Evolutionary conservation across 2,888 invertebrate genomes (phyloP), one percentile per base, ranked within the genome.

Genomic region (Lasioglossum morio): DNA sequence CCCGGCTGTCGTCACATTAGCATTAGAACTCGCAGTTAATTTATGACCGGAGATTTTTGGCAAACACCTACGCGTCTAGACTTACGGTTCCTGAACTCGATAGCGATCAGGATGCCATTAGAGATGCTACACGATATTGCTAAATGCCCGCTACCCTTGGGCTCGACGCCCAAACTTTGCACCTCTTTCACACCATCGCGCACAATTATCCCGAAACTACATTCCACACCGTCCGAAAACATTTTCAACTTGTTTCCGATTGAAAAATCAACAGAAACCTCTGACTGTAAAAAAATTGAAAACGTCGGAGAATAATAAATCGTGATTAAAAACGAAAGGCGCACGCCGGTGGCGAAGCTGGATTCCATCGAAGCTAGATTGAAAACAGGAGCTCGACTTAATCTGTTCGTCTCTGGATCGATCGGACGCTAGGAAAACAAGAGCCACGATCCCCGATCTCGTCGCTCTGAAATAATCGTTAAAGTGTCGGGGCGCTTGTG

Each of bases 391-490:
- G 37, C 19, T 10, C 34, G 66, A 10, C 66, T 34, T 37, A 69
- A 69, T 69, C 34, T 69, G 37, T 34, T 34, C 34, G 34, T 37
- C 23, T 23, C 34, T 34, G 34, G 34, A 69, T 69, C 66, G 34
- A 69, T 69, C 23, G 34, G 12, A 37, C 23, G 66, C 34, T 19
- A 37, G 34, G 34, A 19, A 69, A 69, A 69, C 66, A 69, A 23
- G 66, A 40, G 37, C 53, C 8, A 10, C 37, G 69, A 70, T 77
- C 46, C 53, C 14, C 69, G 27, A 37, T 40, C 14, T 16, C 23
- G 16, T 2, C 27, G 40, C 37, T 75, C 46, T 19, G 30, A 46
- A 76, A 77, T 78, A 85, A 83, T 78, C 53, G 43, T 53, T 19
- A 14, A 60, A 27, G 23, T 74, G 66, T 63, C 57, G 57, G 60